Evolutionary conservation across 2,888 invertebrate genomes (phyloP), one percentile per base, ranked within the genome.

Genomic region (Caenorhabditis becei): DNA sequence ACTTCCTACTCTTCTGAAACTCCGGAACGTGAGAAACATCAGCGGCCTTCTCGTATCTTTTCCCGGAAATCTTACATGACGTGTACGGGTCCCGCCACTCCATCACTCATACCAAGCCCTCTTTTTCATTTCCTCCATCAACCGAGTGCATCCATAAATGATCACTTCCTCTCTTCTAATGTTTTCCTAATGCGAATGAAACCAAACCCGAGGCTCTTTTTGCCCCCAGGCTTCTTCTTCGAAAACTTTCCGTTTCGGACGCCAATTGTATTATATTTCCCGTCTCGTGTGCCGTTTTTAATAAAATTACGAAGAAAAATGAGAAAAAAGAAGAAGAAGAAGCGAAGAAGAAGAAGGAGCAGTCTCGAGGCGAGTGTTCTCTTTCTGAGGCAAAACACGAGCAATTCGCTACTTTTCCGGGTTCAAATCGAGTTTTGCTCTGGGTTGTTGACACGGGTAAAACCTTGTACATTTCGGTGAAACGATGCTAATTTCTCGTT

Each of bases 121-220:
- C 41, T 41, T 54, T 24, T 37, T 47, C 56, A 3, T 32, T 32
- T 32, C 32, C 32, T 7, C 10, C n/a, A n/a, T n/a, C n/a, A n/a
- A 32, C 4, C 32, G 32, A 32, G 32, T 32, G 32, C 32, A 32
- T 32, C 32, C 32, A 32, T 32, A 32, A 32, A 32, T 32, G 32
- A 32, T 32, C 32, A 32, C 32, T 7, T n/a, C 32, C 10, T 32
- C 26, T 26, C n/a, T 32, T 18, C 47, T 28, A 58, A 58, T 49
- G 47, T 69, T 69, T 59, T 49, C 44, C 66, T 56, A 56, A 56
- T 66, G 66, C 66, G 63, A 24, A 44, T 37, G n/a, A n/a, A 41
- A n/a, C 20, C 35, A 10, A 5, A 14, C 44, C 14, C 14, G 11
- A 10, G 20, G 18, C 14, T 41, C 16, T 41, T 41, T 41, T 41